Evolutionary conservation across 1,140 invertebrate species (phyloP).

Genomic region (Aphis gossypii): DNA sequence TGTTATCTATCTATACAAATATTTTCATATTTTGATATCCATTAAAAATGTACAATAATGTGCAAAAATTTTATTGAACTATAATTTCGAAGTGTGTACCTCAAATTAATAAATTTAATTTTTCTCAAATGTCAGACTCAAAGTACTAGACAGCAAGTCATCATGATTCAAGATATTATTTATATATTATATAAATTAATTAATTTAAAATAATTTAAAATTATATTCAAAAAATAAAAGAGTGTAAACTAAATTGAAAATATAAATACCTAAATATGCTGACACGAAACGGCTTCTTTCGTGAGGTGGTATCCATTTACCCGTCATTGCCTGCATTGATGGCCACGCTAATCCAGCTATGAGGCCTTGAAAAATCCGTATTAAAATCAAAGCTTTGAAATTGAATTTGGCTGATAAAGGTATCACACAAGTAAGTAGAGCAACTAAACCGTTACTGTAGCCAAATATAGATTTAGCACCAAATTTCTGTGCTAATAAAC

Average conservation of each 20-base stretch:
- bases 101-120: background rate
- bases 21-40: background rate
- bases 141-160: background rate
- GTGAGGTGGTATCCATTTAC: slow-evolving; percentile 82
- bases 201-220: background rate
- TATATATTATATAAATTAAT: background rate
- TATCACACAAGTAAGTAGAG: slow-evolving; percentile 75
- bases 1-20: background rate
- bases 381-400: slow-evolving; percentile 70
- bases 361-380: slow-evolving; percentile 77
- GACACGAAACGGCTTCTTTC: slow-evolving; percentile 80
- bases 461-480: slow-evolving; percentile 78
- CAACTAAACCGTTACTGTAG: slow-evolving; percentile 72
- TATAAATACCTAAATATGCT: slow-evolving; percentile 69
- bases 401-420: slow-evolving; percentile 72
- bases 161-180: background rate
- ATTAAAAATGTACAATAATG: background rate
- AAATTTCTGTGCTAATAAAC: slow-evolving; percentile 73
- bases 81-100: background rate
- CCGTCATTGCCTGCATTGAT: slow-evolving; percentile 82
- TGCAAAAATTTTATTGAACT: no score
- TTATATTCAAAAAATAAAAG: background rate
- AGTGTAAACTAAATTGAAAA: background rate
- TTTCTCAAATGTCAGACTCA: background rate
- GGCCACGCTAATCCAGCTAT: slow-evolving; percentile 80